Evolutionary conservation across 2,797 vertebrate species (phyloP), one percentile per base, ranked within the genome.

Genomic region (Myioborus miniatus): DNA sequence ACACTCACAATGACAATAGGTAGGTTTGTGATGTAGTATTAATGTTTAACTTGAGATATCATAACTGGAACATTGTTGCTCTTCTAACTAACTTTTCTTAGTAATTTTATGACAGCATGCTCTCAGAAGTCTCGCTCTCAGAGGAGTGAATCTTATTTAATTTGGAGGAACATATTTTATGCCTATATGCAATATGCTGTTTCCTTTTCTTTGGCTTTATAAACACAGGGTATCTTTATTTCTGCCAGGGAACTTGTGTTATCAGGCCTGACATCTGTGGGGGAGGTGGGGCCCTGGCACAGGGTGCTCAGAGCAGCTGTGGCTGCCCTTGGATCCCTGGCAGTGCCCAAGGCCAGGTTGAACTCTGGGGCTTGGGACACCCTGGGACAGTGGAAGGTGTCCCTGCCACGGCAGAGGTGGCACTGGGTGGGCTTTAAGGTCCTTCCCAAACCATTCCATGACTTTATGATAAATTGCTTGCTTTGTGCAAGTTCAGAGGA

Each of bases 331-430:
- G 62, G 62, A 8, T 36, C 27, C 24, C 46, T 47, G 53, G 34
- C 0, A 34, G 5, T 41, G 53, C 0, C 15, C 39, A 19, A 19
- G 53, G 15, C 37, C 44, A 12, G 37, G 24, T 0, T 67, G 68
- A 30, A 6, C n/a, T 24, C 8, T 0, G 0, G 39, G 39, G 15
- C 10, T 53, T 6, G 22, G 53, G 47, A 47, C 30, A 27, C 0
- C 29, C 26, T 53, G 46, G 30, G 5, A 3, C 0, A 17, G 30
- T 12, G 47, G 15, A 7, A 68, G 15, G 6, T 68, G 76, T 29
- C 29, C 37, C 46, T 59, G 62, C 32, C 46, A 14, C 37, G n/a
- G n/a, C n/a, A 15, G 37, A n/a, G 27, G 3, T 29, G 71, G 32
- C 9, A 16, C 18, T n/a, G n/a, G 46, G 3, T 60, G 16, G 7